Evolutionary conservation across 2,113 vertebrate genomes (phyloP), one percentile per base, ranked within the genome.

Genomic region (Salvelinus sp.): DNA sequence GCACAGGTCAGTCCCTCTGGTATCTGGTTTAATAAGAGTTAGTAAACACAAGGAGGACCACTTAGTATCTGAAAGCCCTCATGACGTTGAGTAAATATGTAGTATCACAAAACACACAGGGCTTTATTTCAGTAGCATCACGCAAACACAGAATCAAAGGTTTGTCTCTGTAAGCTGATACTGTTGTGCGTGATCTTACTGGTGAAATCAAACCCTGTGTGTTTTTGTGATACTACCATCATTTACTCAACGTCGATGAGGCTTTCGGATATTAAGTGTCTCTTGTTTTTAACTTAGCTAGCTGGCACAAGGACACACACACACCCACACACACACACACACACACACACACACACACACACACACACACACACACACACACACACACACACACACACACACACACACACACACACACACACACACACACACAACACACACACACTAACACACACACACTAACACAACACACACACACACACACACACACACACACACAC

Each of bases 371-470:
- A 33, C 30, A 33, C 30, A 33, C 30, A 33, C 30, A 33, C 5
- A 33, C 30, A 33, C 30, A 33, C 30, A 58, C 16, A 48, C 9
- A 48, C 47, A 48, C 47, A 12, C 9, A 48, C 47, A 13, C 47
- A 33, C 5, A 33, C 30, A 33, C 30, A 33, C 30, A 33, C 30
- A 33, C 27, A n/a, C n/a, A n/a, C n/a, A 28, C 28, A 30, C 30
- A 30, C 30, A 74, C 84, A 22, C 67, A 80, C 65, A 86, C 54
- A 7, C 33, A 38, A 2, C 33, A 38, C 33, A 6, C 33, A 33
- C 33, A 6, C 33, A 33, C 33, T n/a, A n/a, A 33, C 33, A 33
- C 33, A 33, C 6, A 33, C 30, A 33, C 5, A 33, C 30, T n/a
- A n/a, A 30, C 30, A 30, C 30, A 30, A n/a, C 62, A 5, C 30